These are phyloP conservation scores for Phrixothrix hirtus DNA, from an alignment of 2,888 invertebrate species.

Conservation along the genomic window DNA sequence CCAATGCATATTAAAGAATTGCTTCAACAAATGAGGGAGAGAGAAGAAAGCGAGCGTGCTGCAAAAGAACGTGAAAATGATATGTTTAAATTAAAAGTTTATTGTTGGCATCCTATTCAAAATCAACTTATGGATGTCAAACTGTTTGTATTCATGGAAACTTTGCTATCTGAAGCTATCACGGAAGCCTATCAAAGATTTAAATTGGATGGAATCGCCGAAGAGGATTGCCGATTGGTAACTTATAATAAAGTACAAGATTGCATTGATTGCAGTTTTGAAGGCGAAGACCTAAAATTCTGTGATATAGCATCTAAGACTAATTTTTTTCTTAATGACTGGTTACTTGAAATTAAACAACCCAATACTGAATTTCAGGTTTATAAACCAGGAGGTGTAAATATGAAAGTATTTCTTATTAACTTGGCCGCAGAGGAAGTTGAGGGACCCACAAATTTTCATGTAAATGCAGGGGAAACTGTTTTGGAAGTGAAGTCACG, in stretches of 20 bases:
- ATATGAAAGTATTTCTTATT: constrained; percentile 65
- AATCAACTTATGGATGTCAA: constrained; percentile 61
- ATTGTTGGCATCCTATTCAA: constrained; percentile 64
- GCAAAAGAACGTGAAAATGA: constrained; percentile 65
- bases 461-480: constrained; percentile 63
- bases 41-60: constrained; percentile 66
- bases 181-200: constrained; percentile 64
- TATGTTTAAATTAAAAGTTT: constrained; percentile 66
- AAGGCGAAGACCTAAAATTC: constrained; percentile 60
- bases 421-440: constrained; percentile 65
- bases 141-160: constrained; percentile 63
- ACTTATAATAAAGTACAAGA: constrained; percentile 68
- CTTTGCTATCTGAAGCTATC: constrained; percentile 64
- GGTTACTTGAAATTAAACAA: constrained; percentile 70
- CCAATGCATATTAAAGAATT: constrained; percentile 72
- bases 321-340: constrained; percentile 59
- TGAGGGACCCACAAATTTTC: constrained; percentile 64
- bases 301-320: constrained; percentile 57
- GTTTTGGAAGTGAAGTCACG: constrained; percentile 62
- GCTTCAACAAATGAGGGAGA: constrained; percentile 65
- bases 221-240: constrained; percentile 73
- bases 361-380: constrained; percentile 62
- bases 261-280: constrained; percentile 69
- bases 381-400: constrained; percentile 65
- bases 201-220: constrained; percentile 62